Base-by-base conservation (phyloP, 2,888 invertebrate species). In the Drosophila phalerata region DNA sequence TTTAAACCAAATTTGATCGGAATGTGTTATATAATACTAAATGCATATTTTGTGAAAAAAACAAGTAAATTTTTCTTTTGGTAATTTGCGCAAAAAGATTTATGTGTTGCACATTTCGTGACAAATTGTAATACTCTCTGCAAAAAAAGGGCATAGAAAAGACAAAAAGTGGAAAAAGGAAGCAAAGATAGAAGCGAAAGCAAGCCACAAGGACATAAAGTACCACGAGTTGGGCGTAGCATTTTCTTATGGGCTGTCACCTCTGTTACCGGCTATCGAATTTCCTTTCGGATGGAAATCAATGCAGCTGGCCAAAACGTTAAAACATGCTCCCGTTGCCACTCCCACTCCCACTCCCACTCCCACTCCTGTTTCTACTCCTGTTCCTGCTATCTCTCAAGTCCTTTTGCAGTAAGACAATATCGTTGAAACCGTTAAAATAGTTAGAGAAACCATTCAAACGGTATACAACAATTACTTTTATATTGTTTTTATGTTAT, bases 241-340 rank as follows among this genome's bases (percentile, higher is more conserved):
- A 61, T 52, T 66, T 65, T 61, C 65, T 48, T 43, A 61, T 45
- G 56, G 47, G 40, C 61, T 58, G 65, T 70, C 61, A 65, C 51
- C 62, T 63, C 37, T 28, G 43, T 58, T 58, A 45, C 78, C 56
- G 62, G 73, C 68, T 75, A 75, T 75, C 74, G 67, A 77, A 67
- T 72, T 73, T 73, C 63, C 72, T 25, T 52, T 62, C 28, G 56
- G 52, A 60, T 56, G 49, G 58, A 60, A 75, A 75, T 75, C 73
- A 67, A 57, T 75, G 73, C 73, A 77, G 78, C 49, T 56, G 47
- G 38, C 47, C 62, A 43, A 55, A 57, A 17, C 40, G 40, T 22
- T 34, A 15, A 25, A 25, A 45, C 38, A 19, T 32, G 52, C 32
- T 51, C 28, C 60, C 15, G 19, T 28, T 42, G 13, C n/a, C 42